These are phyloP conservation scores for Cyprinodon brontotheroides DNA, from an alignment of 2,113 vertebrate species.

Conservation along the genomic window DNA sequence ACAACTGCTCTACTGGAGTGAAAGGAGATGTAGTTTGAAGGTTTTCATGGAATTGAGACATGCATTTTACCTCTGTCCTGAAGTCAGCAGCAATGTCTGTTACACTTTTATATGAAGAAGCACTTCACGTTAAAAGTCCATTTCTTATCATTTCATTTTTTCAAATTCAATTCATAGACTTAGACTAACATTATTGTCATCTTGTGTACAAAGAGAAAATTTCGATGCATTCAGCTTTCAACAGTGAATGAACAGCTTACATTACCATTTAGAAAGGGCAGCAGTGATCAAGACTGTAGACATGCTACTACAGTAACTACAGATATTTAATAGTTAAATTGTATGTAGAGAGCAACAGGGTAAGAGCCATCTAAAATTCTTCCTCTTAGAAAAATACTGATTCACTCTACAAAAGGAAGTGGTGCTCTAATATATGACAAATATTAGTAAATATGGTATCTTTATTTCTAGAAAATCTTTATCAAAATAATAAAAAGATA, in stretches of 20 bases:
- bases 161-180: neutral
- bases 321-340: neutral
- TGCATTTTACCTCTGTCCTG: conserved; percentile 5
- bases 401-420: neutral
- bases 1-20: conserved; percentile 49
- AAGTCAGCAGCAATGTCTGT: neutral
- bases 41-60: conserved; percentile 27
- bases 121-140: neutral
- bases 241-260: no score
- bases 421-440: neutral
- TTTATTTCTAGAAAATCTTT: no score
- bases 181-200: no score
- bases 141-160: neutral
- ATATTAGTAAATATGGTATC: neutral
- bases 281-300: no score
- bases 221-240: no score
- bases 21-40: conserved; percentile 37
- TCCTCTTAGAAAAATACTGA: no score
- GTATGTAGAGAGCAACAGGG: neutral
- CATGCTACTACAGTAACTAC: neutral
- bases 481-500: no score
- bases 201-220: no score
- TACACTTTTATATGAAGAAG: neutral
- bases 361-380: no score
- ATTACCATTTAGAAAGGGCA: no score